Base-by-base conservation (phyloP, 2,797 vertebrate genomes). In the Sebastes hubbsi region DNA sequence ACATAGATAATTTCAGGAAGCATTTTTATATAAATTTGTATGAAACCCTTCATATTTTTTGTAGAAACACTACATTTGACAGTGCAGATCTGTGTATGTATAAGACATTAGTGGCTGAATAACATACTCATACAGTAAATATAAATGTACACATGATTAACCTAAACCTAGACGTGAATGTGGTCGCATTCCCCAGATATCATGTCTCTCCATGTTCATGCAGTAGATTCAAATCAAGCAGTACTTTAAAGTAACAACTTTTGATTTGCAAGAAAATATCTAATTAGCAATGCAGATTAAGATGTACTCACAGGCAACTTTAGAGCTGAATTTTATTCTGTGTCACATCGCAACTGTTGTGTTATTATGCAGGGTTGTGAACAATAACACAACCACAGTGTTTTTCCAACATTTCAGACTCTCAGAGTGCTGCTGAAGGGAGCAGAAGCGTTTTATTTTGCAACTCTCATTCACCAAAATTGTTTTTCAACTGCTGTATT, bases 271-370 rank as follows among this genome's bases (percentile, higher is more conserved):
- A 55, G 12, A 80, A 22, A 75, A 79, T 38, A 25, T 61, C 30
- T 29, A 20, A 68, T 86, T 75, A 79, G 66, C 56, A 75, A 67
- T 14, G 80, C 20, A 83, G n/a, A 83, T 82, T 16, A 56, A 80
- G 30, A 75, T 54, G 34, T 36, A 77, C 38, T 78, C 69, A 72
- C 64, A 80, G 18, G 16, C 38, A 82, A 73, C 25, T 74, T 81
- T 13, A 49, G 60, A 75, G 52, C 71, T 80, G 36, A 69, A 52
- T 85, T 70, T 63, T 25, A 62, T 85, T 85, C 24, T 61, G 61
- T 63, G 78, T 77, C 34, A 84, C 36, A 77, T 75, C 13, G 14
- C 59, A 86, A 69, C 32, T 84, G 58, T 58, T 84, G 36, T 66
- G 22, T 42, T 70, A 73, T 79, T 67, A 74, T 75, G 22, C 73